phyloP scores from a whole-genome alignment of 2,888 invertebrate genomes.

The Apomyelois bistriatella region DNA sequence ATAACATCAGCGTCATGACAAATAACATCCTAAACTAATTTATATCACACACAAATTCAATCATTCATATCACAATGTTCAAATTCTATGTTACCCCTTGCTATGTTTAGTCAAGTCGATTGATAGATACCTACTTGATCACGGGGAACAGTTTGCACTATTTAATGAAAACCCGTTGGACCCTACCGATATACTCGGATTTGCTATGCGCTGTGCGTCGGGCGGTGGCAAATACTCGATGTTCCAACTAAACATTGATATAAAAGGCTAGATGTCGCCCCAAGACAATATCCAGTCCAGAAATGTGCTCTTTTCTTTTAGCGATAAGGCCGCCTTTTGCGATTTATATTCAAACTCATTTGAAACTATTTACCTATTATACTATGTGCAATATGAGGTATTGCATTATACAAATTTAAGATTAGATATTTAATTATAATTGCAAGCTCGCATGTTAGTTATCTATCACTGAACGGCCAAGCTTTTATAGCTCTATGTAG shows the following conservation, averaged over 20 bases:
- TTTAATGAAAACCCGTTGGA: conserved; percentile 7
- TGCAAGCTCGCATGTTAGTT: too few species aligned
- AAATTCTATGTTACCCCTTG: not conserved
- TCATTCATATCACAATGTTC: not conserved
- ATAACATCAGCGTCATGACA: too few species aligned
- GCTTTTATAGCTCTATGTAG: too few species aligned
- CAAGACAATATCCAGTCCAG: not conserved
- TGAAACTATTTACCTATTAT: too few species aligned
- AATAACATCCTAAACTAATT: too few species aligned
- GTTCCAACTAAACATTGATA: conserved; percentile 1
- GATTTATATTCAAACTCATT: too few species aligned
- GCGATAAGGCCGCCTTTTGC: too few species aligned
- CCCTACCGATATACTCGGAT: conserved; percentile 12
- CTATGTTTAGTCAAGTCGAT: not conserved
- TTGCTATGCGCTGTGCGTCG: conserved; percentile 24
- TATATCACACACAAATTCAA: not conserved
- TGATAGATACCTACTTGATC: not conserved
- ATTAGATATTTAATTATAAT: too few species aligned
- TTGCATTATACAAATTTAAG: too few species aligned
- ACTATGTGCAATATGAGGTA: too few species aligned
- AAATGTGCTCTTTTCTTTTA: too few species aligned
- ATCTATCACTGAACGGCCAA: too few species aligned
- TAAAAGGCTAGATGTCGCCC: not conserved
- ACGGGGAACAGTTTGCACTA: not conserved
- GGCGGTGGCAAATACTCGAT: conserved; percentile 18